Conservation (phyloP, 2,113 vertebrate genomes). For the Strix uralensis region DNA sequence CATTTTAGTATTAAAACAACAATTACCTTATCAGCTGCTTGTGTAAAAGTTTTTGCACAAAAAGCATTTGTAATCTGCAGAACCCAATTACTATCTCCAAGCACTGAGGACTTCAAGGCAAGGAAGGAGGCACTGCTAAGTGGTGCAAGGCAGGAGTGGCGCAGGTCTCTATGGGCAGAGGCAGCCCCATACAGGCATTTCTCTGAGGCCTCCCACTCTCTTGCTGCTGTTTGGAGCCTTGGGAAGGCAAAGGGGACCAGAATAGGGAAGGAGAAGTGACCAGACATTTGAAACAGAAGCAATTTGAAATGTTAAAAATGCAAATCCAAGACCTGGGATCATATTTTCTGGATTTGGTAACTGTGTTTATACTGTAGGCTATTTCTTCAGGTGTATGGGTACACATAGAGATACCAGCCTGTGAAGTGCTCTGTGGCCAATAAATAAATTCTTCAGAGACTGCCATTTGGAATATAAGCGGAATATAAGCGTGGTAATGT, state of each 20-base stretch:
- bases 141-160: background rate
- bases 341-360: background rate
- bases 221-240: background rate
- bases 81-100: background rate
- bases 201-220: accelerated
- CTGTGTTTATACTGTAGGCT: background rate
- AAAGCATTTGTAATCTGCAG: background rate
- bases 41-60: background rate
- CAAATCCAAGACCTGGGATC: background rate
- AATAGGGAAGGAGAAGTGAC: background rate
- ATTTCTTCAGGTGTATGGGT: background rate
- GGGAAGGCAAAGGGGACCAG: background rate
- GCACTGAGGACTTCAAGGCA: background rate
- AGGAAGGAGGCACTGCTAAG: background rate
- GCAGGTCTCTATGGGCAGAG: accelerated
- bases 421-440: background rate
- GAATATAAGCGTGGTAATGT: background rate
- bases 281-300: background rate
- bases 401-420: background rate
- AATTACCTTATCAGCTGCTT: background rate
- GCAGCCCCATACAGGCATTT: accelerated
- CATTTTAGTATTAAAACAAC: background rate
- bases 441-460: background rate
- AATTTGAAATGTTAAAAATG: background rate
- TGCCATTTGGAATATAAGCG: background rate